Conservation (phyloP, 2,888 invertebrate genomes). For the Leucophora obtusa region DNA sequence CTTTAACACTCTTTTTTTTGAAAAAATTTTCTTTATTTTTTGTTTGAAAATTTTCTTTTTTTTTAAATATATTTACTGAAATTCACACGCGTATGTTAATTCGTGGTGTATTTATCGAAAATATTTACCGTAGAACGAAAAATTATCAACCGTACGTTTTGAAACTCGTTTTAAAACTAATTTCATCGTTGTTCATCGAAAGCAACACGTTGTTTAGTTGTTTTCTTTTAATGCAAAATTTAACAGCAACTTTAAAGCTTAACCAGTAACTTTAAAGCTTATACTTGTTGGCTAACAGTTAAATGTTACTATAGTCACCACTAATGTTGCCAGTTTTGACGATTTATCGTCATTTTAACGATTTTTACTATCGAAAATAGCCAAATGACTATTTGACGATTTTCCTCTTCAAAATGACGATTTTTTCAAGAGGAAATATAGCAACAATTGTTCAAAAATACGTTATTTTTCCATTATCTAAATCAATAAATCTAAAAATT, state of each 20-base stretch:
- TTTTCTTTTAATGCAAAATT: not conserved
- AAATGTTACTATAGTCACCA: not conserved
- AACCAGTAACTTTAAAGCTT: conserved; percentile 24
- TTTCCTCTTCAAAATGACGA: too few relatives aligned
- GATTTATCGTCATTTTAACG: too few relatives aligned
- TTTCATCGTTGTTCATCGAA: conserved; percentile 12
- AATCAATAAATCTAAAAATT: too few relatives aligned
- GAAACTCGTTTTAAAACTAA: conserved; percentile 75
- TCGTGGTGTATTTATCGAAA: not conserved
- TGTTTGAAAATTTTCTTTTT: not conserved
- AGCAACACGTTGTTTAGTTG: conserved; percentile 51
- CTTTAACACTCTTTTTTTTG: not conserved
- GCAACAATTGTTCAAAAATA: too few relatives aligned
- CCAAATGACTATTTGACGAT: too few relatives aligned
- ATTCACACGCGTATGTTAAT: conserved; percentile 19
- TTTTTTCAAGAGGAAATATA: too few relatives aligned
- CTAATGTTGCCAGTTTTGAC: not conserved
- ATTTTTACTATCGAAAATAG: too few relatives aligned
- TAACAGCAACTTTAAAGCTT: conserved; percentile 58
- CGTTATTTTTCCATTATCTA: too few relatives aligned
- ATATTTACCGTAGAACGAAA: not conserved
- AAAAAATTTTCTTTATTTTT: conserved; percentile 11
- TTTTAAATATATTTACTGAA: not conserved
- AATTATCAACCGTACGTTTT: conserved; percentile 67
- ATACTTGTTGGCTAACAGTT: not conserved